Evolutionary conservation across 2,888 invertebrate genomes (phyloP).

Genomic region (Pollenia labialis): DNA sequence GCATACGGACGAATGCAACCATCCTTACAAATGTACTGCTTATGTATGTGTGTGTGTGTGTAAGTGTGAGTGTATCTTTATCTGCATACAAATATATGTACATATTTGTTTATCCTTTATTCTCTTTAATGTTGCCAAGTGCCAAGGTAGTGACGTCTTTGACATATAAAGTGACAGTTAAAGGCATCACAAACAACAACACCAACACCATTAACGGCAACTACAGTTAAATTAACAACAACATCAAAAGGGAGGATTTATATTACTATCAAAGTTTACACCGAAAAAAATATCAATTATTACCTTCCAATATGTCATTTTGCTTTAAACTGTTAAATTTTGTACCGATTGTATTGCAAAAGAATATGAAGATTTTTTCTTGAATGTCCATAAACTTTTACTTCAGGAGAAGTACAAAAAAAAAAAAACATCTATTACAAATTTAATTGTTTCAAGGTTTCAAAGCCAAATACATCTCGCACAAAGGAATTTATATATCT

Average conservation of each 20-base stretch:
- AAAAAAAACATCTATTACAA: too few species aligned
- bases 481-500: not conserved
- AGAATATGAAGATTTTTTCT: not conserved
- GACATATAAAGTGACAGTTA: slow-evolving; percentile 70
- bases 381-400: too few species aligned
- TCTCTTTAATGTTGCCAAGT: slow-evolving; percentile 71
- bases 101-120: slow-evolving; percentile 64
- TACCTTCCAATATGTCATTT: not conserved
- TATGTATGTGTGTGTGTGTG: not conserved
- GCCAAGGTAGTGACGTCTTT: slow-evolving; percentile 71
- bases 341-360: too few species aligned
- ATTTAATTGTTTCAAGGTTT: too few species aligned
- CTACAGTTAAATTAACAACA: slow-evolving; percentile 55
- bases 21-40: not conserved
- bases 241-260: slow-evolving; percentile 35
- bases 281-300: slow-evolving; percentile 27
- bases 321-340: not conserved
- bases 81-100: slow-evolving; percentile 9
- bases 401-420: too few species aligned
- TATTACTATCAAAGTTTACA: slow-evolving; percentile 44
- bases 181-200: slow-evolving; percentile 64
- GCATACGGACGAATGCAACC: not conserved
- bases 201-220: slow-evolving; percentile 35
- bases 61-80: not conserved
- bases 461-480: too few species aligned